Base-by-base conservation (phyloP, 1,140 invertebrate genomes). In the Aphidius ervi region DNA sequence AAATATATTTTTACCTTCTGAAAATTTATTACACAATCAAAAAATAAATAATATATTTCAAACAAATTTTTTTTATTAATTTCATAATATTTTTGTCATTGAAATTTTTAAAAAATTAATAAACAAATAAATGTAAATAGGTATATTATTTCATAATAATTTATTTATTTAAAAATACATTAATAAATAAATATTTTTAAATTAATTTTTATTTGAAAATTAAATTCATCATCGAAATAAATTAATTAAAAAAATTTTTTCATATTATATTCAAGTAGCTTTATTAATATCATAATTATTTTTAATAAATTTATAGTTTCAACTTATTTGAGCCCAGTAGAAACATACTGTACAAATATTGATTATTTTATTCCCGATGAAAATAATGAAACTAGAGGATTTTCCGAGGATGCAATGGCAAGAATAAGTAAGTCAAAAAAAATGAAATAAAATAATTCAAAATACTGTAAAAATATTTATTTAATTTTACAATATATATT, bases 321-420 rank as follows among this genome's bases (percentile, higher is more conserved):
- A 70, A 90, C 91, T 42, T 96, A 97, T 74, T 78, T 95, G 67
- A 95, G 93, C 57, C 93, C 93, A 0, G 91, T 95, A 56, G 94
- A 97, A 78, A 96, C 94, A 3, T 91, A 95, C 77, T 97, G 94
- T 78, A 92, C 89, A 77, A 96, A 95, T 81, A 88, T 97, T 68
- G 91, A 96, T 77, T 97, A 97, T 77, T 95, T 92, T 83, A 89
- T 94, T 65, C 89, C 91, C 6, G 89, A 92, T 74, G 88, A 90
- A 64, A 90, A 93, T 67, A 92, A 92, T 71, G 84, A 88, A 66
- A 92, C 90, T 8, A 87, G 88, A 70, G 84, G 86, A 58, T 90
- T 93, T 64, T 87, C 86, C 3, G 89, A 93, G 62, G 90, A 93
- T 69, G 88, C 90, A 48, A 92, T 92, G 88, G 88, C 90, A 63